Base-by-base conservation (phyloP, 2,888 invertebrate genomes). In the Lithosia quadra region DNA sequence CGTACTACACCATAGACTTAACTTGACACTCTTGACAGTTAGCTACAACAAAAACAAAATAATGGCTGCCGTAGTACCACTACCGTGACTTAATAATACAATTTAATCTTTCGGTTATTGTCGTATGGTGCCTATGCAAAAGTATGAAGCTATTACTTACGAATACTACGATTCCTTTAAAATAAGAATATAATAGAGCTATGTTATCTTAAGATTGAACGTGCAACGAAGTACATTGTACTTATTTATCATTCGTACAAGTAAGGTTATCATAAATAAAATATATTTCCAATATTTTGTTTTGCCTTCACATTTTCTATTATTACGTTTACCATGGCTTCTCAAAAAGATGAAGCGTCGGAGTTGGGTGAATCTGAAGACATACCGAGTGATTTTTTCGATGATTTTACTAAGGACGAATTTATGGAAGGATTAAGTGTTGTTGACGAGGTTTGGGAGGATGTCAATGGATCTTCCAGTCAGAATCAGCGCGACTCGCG, bases 381-480 rank as follows among this genome's bases (percentile, higher is more conserved):
- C 77, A 85, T 95, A 72, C 92, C 94, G 8, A 94, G 93, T 88
- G 94, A 94, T 86, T 94, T 94, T 81, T 94, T 95, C 79, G 95
- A 95, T 76, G 94, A 94, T 75, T 94, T 95, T 81, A 86, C 75
- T 69, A 94, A 91, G 77, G 94, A 92, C 11, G 94, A 94, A 39
- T 94, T 95, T 81, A 93, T 95, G 80, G 88, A 92, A 80, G 93
- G 94, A 79, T 90, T 95, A 39, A 93, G 92, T 88, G 93, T 95
- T 65, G 90, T 95, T 63, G 95, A 95, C 74, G 93, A 71, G 64
- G 63, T 91, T 79, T 94, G 94, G 94, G 89, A 91, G 61, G 93
- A 90, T 43, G 85, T 84, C 39, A 84, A 81, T 55, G 72, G 68
- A 39, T 21, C 57, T 18, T 24, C 28, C 49, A 57, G 56, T 22